These are phyloP conservation scores for Agonum fuliginosum DNA, from an alignment of 2,888 invertebrate species.

Conservation along the genomic window DNA sequence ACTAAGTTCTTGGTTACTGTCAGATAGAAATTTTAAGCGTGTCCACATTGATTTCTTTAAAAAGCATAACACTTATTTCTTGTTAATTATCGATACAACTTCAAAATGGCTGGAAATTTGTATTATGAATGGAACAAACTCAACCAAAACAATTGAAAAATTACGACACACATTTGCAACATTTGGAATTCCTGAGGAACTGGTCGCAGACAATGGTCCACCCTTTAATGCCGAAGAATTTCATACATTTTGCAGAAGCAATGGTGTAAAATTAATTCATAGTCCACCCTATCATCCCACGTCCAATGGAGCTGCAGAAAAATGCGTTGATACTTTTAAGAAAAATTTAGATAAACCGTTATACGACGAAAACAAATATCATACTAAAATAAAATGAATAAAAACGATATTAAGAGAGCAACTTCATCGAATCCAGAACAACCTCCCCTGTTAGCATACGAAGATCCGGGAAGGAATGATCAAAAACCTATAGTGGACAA, in stretches of 20 bases:
- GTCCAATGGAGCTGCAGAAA: background rate
- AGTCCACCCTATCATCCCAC: background rate
- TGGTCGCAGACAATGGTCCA: background rate
- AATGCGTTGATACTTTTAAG: background rate
- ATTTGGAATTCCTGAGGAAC: background rate
- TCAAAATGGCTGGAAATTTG: background rate
- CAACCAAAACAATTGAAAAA: background rate
- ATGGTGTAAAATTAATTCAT: background rate
- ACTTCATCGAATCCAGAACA: background rate
- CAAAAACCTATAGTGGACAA: background rate
- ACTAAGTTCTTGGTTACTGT: no score
- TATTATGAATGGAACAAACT: background rate
- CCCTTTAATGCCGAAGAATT: no score
- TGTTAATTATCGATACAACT: background rate
- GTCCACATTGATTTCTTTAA: no score
- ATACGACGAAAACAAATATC: background rate
- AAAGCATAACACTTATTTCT: no score
- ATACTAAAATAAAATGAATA: background rate
- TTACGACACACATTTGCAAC: background rate
- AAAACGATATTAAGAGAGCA: background rate
- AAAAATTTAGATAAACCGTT: background rate
- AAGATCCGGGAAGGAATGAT: conserved; percentile 18
- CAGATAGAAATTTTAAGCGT: no score
- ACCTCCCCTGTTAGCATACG: background rate
- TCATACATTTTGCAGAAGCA: background rate